Base-by-base conservation (phyloP, 2,797 vertebrate genomes). In the Brachymystax lenok region DNA sequence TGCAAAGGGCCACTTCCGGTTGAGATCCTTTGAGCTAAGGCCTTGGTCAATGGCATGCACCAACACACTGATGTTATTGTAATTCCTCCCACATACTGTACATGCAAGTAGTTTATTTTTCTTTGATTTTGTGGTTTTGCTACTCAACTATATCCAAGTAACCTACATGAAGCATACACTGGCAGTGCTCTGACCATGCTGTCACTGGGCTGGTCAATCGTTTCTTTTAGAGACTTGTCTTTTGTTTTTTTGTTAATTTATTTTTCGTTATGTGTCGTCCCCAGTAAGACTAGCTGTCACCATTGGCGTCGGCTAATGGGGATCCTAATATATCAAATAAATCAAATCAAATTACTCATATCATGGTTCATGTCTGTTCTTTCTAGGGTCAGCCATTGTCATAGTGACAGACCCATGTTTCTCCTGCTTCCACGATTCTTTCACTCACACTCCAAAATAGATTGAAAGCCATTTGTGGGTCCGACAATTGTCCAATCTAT, bases 1-100 rank as follows among this genome's bases (percentile, higher is more conserved):
- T 69, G 84, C 54, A 83, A 85, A 83, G 80, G 81, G 80, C 80
- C 82, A 76, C 79, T 81, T 83, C 77, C 12, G 14, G 30, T 87
- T 80, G 74, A 82, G 46, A 83, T 80, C 77, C 71, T 46, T 46
- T 13, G 40, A 13, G 40, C 40, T 46, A 46, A 67, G 27, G 27
- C 27, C 6, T 82, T 67, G 80, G 68, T 81, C 75, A 81, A 74
- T 79, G 77, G 63, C 64, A 40, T 68, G 77, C 71, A 70, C 75
- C 75, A 21, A 76, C 77, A 75, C 81, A 77, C 74, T 77, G 71
- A 79, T 74, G 35, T 50, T 3, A 4, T 63, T 74, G 69, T 77
- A 69, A 40, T 21, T 24, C 68, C 12, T 46, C 40, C 10, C 3
- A 13, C 0, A 13, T 46, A 46, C 10, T 46, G 40, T 46, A 46